Evolutionary conservation across 2,797 vertebrate species (phyloP).

Genomic region (Xyrichtys novacula): DNA sequence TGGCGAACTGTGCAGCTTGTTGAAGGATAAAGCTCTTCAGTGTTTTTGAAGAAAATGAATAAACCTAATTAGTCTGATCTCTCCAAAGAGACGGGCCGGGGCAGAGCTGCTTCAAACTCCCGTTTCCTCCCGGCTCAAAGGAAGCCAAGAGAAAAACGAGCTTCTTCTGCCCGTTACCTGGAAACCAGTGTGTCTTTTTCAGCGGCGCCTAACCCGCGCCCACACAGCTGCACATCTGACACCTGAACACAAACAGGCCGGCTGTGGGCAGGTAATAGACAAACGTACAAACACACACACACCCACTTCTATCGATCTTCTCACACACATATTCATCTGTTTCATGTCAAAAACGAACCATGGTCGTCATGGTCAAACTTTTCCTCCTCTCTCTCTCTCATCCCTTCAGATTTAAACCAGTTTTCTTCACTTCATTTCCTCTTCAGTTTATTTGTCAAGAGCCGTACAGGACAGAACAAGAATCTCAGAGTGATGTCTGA

Average conservation of each 20-base stretch:
- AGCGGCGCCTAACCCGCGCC: constrained; percentile 43
- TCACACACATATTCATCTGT: background rate
- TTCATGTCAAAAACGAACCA: background rate
- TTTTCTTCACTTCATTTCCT: too few relatives aligned
- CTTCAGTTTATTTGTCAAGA: too few relatives aligned
- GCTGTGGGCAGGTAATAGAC: constrained; percentile 14
- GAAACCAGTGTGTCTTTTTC: constrained; percentile 67
- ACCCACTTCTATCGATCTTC: background rate
- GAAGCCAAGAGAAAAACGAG: constrained; percentile 33
- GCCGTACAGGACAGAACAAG: too few relatives aligned
- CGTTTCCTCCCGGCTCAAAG: constrained; percentile 28
- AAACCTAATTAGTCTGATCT: constrained; percentile 24
- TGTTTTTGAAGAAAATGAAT: constrained; percentile 20
- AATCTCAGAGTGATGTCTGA: too few relatives aligned
- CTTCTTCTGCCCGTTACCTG: constrained; percentile 68
- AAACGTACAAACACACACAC: background rate
- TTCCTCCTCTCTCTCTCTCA: background rate
- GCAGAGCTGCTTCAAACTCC: constrained; percentile 20
- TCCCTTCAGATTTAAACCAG: background rate
- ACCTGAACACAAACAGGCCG: constrained; percentile 40
- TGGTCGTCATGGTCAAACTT: background rate
- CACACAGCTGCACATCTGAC: constrained; percentile 61
- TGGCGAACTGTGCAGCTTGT: too few relatives aligned
- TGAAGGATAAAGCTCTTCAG: background rate
- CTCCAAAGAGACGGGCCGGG: constrained; percentile 3